These are phyloP conservation scores for Eptesicus fuscus DNA, from an alignment of 2,113 vertebrate genomes.

Conservation along the genomic window DNA sequence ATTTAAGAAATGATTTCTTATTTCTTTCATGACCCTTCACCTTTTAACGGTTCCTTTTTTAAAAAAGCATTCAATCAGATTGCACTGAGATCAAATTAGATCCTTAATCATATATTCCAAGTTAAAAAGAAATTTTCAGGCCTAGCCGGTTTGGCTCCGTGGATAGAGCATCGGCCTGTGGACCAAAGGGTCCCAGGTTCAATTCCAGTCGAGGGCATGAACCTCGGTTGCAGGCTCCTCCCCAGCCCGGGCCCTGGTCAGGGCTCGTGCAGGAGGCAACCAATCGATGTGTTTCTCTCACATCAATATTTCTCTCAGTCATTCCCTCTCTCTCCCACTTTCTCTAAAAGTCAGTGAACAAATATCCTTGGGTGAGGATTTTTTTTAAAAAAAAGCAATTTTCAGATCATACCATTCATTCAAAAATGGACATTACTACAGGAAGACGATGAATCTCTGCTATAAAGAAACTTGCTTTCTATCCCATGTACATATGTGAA, in stretches of 20 bases:
- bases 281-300: too few species aligned
- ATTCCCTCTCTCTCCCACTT: too few species aligned
- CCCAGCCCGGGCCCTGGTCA: too few species aligned
- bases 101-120: constrained; percentile 18
- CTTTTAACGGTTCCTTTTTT: neutral
- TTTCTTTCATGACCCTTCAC: neutral
- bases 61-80: neutral
- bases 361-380: too few species aligned
- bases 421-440: neutral
- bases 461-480: neutral
- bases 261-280: too few species aligned
- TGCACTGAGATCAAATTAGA: neutral
- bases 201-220: too few species aligned
- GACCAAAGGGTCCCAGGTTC: too few species aligned
- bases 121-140: constrained; percentile 3
- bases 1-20: neutral
- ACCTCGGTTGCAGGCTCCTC: too few species aligned
- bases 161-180: too few species aligned
- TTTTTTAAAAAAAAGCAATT: neutral
- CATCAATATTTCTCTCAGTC: too few species aligned
- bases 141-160: too few species aligned
- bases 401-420: neutral
- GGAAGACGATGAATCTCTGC: neutral
- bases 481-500: neutral
- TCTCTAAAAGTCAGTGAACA: too few species aligned